Evolutionary conservation across 2,888 invertebrate species (phyloP), one percentile per base, ranked within the genome.

Genomic region (Clivina fossor): DNA sequence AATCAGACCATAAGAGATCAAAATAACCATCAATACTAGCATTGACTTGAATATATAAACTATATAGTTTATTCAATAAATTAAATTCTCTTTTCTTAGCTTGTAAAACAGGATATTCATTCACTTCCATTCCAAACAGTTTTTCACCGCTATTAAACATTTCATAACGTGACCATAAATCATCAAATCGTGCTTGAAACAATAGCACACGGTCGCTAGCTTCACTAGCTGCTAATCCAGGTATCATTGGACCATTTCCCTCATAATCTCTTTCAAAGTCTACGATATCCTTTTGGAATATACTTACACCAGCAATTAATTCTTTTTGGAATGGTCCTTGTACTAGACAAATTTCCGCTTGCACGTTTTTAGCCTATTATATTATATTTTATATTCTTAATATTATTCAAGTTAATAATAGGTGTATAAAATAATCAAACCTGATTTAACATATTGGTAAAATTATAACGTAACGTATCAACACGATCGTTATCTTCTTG

Each of bases 21-120:
- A 83, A 90, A 69, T 93, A 94, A 1, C 89, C 88, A 66, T 90
- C 88, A 50, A 94, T 89, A 2, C 89, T 87, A 65, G 86, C 86
- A 77, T 91, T 86, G 0, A 94, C 93, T 65, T 86, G 80, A 63
- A 90, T 80, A 74, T 93, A 95, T 50, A 87, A 72, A 0, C 80
- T 76, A 63, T 90, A 94, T 68, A 94, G 76, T 71, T 90, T 90
- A 73, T 86, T 91, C 13, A 94, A 75, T 44, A 93, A 79, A 69
- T 86, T 87, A 64, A 94, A 84, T 69, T 93, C 91, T 63, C 86
- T 90, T 71, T 88, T 91, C 61, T 90, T 84, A 63, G 85, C 82
- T 58, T 85, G 81, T 44, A 94, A 71, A 56, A 85, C 78, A 0
- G 93, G 93, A 74, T 93, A 93, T 56, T 91, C 89, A 13, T 89